Base-by-base conservation (phyloP, 1,140 invertebrate genomes). In the Micrasema minimum region DNA sequence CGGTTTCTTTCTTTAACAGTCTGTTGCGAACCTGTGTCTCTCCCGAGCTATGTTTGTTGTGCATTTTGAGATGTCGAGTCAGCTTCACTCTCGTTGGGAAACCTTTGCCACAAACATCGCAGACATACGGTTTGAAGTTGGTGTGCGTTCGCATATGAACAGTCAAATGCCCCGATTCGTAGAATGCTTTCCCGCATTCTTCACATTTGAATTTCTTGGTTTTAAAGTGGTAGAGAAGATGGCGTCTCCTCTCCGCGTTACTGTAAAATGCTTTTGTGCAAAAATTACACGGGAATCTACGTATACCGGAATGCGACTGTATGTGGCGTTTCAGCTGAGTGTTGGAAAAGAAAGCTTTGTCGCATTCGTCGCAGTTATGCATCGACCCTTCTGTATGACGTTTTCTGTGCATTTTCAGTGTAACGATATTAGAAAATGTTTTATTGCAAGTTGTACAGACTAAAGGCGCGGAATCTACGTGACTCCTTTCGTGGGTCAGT, bases 81-180 rank as follows among this genome's bases (percentile, higher is more conserved):
- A 72, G 23, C 61, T 72, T 72, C 5, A 64, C 57, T n/a, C 57
- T 41, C 1, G 71, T 69, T 5, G 66, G 57, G 37, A 72, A 69
- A 1, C 46, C 71, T 74, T 82, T 83, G 2, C 78, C 80, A 57
- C 83, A 85, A 18, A 81, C 76, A n/a, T 79, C 80, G 77, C 89
- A 90, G 64, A 82, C 80, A 77, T 85, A 87, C n/a, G 88, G 88
- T 66, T 87, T 81, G 74, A 89, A 88, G 11, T 86, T 80, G 0
- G 81, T 83, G 66, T 84, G 82, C 9, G 76, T 78, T n/a, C 76
- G 53, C 14, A 79, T 76, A 57, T 81, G 80, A 9, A 77, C 77
- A 50, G 78, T 79, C 14, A 78, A 69, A 51, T 78, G 77, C 18
- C 71, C 73, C n/a, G 71, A 72, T 51, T 76, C 72, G 22, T 69